A percentile compares a stretch with the other conserved stretches of the same genome.
These are phyloP conservation scores for Prolemur simus DNA, from an alignment of 2,113 vertebrate genomes.

Conservation along the genomic window DNA sequence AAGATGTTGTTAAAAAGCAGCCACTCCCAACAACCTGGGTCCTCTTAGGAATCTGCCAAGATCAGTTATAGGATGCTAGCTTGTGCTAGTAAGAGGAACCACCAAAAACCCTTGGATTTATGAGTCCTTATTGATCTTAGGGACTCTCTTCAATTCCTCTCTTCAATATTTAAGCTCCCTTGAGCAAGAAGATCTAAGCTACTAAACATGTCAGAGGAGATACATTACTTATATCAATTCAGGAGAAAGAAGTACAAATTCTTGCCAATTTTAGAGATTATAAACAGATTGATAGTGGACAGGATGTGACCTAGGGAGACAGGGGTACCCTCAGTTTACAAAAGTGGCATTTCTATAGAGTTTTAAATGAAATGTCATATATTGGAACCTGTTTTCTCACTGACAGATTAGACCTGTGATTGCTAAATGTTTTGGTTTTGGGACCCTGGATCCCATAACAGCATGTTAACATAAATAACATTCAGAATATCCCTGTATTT, in stretches of 20 bases:
- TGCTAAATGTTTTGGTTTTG: not conserved
- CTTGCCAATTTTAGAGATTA: not conserved
- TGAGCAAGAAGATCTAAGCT: conserved; percentile 1
- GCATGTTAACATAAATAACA: not conserved
- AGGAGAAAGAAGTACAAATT: not conserved
- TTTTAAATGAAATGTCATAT: not conserved
- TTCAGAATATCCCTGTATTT: not conserved
- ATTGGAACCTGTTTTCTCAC: not conserved
- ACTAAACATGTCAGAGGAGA: conserved; percentile 6
- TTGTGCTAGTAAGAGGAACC: not conserved
- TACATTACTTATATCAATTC: not conserved
- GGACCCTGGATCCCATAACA: not conserved
- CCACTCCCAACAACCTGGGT: not conserved
- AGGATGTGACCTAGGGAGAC: not conserved
- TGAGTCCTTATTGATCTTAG: not conserved
- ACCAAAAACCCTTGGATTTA: not conserved
- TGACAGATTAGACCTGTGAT: not conserved
- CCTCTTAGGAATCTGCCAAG: not conserved
- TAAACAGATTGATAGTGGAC: conserved; percentile 23
- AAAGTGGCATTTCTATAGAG: not conserved
- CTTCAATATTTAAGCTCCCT: conserved; percentile 23
- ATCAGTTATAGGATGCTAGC: not conserved
- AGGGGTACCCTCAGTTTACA: not conserved
- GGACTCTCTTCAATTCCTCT: not conserved
- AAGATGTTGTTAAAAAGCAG: conserved; percentile 13